A percentile compares a stretch with the other conserved stretches of the same genome.
These are phyloP conservation scores for Falco naumanni DNA, from an alignment of 2,797 vertebrate species.

Conservation along the genomic window DNA sequence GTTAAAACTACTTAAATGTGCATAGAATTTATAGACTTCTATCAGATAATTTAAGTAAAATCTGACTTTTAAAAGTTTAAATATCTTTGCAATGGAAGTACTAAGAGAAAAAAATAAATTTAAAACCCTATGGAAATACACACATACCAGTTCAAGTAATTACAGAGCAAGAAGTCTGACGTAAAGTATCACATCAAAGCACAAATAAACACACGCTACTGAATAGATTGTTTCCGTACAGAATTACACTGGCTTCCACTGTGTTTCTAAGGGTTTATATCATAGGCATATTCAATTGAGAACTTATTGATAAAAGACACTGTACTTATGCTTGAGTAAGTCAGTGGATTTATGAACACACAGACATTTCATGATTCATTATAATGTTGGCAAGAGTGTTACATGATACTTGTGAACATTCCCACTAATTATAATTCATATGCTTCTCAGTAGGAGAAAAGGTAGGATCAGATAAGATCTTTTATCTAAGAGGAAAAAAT, in stretches of 20 bases:
- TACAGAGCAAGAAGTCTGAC: not conserved
- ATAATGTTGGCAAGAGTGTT: not conserved
- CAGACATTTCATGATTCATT: not conserved
- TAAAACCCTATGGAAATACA: not conserved
- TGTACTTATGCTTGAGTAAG: not conserved
- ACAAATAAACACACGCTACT: not conserved
- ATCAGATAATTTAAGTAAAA: not conserved
- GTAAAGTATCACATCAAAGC: not conserved
- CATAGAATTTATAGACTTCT: not conserved
- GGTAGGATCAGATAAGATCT: fast-evolving
- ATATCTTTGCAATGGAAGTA: not conserved
- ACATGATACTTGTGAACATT: not conserved
- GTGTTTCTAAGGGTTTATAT: not conserved
- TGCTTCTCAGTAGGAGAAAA: not conserved
- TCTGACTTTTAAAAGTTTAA: no score
- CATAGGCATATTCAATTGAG: not conserved
- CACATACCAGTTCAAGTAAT: not conserved
- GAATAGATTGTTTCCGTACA: not conserved
- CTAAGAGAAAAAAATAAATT: not conserved
- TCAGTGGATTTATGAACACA: not conserved
- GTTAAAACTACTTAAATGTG: not conserved
- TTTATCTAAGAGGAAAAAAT: not conserved
- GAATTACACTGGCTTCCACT: not conserved
- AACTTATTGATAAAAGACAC: not conserved
- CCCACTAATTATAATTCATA: not conserved